A percentile compares a stretch with the other conserved stretches of the same genome.
Evolutionary conservation across 2,888 invertebrate genomes (phyloP).

Genomic region (Chrysina gloriosa): DNA sequence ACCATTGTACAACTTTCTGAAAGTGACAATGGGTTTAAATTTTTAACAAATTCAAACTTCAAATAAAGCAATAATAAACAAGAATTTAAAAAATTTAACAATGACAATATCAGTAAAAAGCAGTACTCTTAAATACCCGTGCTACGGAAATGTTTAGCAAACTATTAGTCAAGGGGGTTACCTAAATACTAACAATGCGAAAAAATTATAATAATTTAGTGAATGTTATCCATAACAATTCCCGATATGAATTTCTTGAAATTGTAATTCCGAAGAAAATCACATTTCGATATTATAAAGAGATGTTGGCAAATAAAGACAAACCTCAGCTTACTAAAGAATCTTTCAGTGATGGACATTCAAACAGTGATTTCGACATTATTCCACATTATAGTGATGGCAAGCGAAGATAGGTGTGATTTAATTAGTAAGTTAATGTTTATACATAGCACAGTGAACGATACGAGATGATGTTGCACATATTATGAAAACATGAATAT

Average conservation of each 20-base stretch:
- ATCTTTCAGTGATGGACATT: conserved; percentile 50
- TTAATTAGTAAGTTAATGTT: no score
- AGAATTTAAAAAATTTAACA: no score
- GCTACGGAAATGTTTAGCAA: conserved; percentile 81
- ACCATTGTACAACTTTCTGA: no score
- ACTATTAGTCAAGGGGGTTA: conserved; percentile 74
- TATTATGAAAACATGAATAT: no score
- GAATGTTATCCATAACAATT: conserved; percentile 76
- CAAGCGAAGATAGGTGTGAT: no score
- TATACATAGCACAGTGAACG: no score
- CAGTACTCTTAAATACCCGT: conserved; percentile 80
- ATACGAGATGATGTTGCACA: no score
- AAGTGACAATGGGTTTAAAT: no score
- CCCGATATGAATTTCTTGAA: conserved; percentile 75
- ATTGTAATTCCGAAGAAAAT: conserved; percentile 82
- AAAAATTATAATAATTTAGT: conserved; percentile 77
- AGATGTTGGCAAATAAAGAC: conserved; percentile 72
- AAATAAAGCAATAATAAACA: no score
- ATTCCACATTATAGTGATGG: no score
- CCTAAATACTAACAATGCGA: conserved; percentile 66
- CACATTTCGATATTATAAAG: conserved; percentile 75
- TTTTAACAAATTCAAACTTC: no score
- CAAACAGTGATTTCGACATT: conserved; percentile 47
- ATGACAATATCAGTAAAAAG: conserved; percentile 80
- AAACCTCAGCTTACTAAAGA: conserved; percentile 37